phyloP scores from a whole-genome alignment of 2,888 invertebrate species.

The Trisateles emortualis region DNA sequence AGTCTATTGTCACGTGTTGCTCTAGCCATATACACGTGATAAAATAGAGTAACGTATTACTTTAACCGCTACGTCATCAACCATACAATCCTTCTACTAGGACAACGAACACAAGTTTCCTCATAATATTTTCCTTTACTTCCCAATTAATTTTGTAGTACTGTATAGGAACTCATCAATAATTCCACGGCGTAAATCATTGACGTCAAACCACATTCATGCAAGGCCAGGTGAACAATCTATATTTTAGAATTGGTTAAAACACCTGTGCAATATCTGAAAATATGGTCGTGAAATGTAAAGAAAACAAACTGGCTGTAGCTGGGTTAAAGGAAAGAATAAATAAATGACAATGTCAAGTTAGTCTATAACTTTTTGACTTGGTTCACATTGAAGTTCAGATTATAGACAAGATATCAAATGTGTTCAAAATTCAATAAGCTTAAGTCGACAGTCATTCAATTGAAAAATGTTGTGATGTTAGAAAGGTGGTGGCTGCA shows the following conservation, averaged over 20 bases:
- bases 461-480: background rate
- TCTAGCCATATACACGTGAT: background rate
- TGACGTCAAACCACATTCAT: slow-evolving; percentile 39
- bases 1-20: background rate
- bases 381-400: too few relatives aligned
- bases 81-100: background rate
- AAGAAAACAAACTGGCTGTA: slow-evolving; percentile 16
- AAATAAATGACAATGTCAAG: too few relatives aligned
- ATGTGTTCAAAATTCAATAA: too few relatives aligned
- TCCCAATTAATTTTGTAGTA: background rate
- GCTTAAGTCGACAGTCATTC: background rate
- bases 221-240: slow-evolving; percentile 42
- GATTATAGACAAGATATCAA: too few relatives aligned
- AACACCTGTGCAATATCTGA: slow-evolving; percentile 43
- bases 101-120: background rate
- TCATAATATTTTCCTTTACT: background rate
- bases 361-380: too few relatives aligned
- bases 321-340: slow-evolving; percentile 1
- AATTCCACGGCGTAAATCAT: slow-evolving; percentile 12
- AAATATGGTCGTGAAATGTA: slow-evolving; percentile 17
- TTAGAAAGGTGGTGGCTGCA: background rate
- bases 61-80: background rate
- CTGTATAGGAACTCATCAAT: slow-evolving; percentile 19
- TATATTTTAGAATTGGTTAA: slow-evolving; percentile 20
- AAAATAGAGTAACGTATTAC: background rate